Base-by-base conservation (phyloP, 2,797 vertebrate genomes). In the Paguma larvata region DNA sequence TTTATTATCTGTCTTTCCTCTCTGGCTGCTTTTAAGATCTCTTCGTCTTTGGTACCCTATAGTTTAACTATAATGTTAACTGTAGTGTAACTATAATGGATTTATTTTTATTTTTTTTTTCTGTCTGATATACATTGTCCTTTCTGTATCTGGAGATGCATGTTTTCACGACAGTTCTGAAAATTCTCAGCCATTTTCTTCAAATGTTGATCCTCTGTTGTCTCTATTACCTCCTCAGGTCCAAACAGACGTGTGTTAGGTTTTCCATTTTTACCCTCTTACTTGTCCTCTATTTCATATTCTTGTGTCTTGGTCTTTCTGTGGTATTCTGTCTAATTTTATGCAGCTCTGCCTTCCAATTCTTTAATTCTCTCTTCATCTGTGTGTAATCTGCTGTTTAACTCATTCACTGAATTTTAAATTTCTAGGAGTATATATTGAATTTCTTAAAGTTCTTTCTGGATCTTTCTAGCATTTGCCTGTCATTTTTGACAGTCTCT, bases 371-470 rank as follows among this genome's bases (percentile, higher is more conserved):
- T 87, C 59, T 68, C 75, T 46, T 92, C 15, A 65, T 25, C 62
- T 65, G 15, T 78, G 19, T 88, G 65, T 34, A 91, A 91, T 62
- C 83, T 84, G 30, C 44, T 94, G 21, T 62, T 67, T 92, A 56
- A 68, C 13, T 23, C 68, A 46, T 32, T 87, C 12, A 27, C 6
- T 65, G 32, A 73, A 72, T 79, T 96, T 85, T 79, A 88, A 65
- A 89, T 92, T 78, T 85, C 25, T 46, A 41, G 0, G 14, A 83
- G 63, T 11, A 46, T 51, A 94, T 23, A 78, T 12, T 59, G 38
- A 83, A 94, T 90, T 82, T 86, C 32, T 85, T 79, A 67, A 96
- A 68, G 18, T 85, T 82, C 34, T 72, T 80, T 32, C 44, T 63
- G 51, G 62, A 84, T 89, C n/a, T 34, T 78, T 89, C 7, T 23